Conservation (phyloP, 1,140 invertebrate species). For the Eubasilissa regina region DNA sequence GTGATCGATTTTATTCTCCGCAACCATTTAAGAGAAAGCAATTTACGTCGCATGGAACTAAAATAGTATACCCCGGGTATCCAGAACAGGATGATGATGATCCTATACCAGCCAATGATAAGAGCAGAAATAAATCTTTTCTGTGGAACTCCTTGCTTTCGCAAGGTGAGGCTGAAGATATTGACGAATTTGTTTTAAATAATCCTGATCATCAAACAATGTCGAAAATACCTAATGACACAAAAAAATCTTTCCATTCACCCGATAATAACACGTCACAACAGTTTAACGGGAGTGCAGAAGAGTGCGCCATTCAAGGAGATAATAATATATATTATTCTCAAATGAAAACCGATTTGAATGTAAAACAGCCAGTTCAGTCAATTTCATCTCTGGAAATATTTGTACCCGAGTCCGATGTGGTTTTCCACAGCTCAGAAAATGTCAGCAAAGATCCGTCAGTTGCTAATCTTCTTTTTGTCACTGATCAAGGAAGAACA, state of each 20-base stretch:
- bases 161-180: conserved; percentile 39
- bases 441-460: conserved; percentile 52
- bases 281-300: too few species aligned
- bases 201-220: background rate
- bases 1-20: conserved; percentile 66
- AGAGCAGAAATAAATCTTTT: conserved; percentile 60
- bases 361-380: background rate
- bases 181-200: conserved; percentile 30
- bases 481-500: conserved; percentile 42
- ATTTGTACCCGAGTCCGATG: conserved; percentile 39
- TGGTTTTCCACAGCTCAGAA: conserved; percentile 44
- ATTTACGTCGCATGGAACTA: conserved; percentile 65
- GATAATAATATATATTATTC: conserved; percentile 13
- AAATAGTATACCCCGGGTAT: conserved; percentile 61
- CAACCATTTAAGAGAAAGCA: conserved; percentile 62
- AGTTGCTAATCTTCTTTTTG: conserved; percentile 51
- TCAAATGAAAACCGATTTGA: conserved; percentile 33
- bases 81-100: conserved; percentile 47
- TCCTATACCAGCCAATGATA: conserved; percentile 25
- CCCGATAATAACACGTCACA: too few species aligned
- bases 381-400: conserved; percentile 15
- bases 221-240: too few species aligned
- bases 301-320: background rate
- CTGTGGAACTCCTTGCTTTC: conserved; percentile 61
- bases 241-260: too few species aligned